These are phyloP conservation scores for Linepithema humile DNA, from an alignment of 1,140 invertebrate species.

Conservation along the genomic window DNA sequence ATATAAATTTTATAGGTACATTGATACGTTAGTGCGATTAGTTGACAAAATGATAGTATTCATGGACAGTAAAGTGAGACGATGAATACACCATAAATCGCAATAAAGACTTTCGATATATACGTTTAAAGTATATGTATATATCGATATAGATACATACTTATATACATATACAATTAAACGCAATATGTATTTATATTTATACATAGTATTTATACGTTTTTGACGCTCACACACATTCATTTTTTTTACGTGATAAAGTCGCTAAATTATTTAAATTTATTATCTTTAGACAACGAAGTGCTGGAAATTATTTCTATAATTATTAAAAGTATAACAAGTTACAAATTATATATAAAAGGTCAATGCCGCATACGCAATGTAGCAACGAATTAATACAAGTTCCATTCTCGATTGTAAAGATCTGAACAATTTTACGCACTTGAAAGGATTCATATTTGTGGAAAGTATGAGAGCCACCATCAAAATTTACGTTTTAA, in stretches of 20 bases:
- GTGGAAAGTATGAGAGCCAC: not conserved
- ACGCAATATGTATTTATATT: constrained; percentile 6
- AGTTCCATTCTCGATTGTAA: not conserved
- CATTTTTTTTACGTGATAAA: not conserved
- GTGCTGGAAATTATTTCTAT: not conserved
- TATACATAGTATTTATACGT: not conserved
- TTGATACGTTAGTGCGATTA: not conserved
- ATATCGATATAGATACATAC: not conserved
- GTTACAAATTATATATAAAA: not conserved
- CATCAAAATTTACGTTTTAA: not conserved
- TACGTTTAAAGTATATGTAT: not conserved
- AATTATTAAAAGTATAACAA: not conserved
- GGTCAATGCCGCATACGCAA: not conserved
- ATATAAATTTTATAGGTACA: constrained; percentile 16
- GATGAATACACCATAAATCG: not conserved
- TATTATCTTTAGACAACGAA: not conserved
- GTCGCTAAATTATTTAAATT: not conserved
- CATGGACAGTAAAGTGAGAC: not conserved
- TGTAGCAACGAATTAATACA: not conserved
- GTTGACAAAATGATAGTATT: not conserved
- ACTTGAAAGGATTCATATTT: not conserved
- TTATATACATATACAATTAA: not conserved
- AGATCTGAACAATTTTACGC: not conserved
- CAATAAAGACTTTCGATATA: not conserved
- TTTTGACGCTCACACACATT: not conserved